Conservation (phyloP, 2,113 vertebrate species). For the Protobothrops flavoviridis region DNA sequence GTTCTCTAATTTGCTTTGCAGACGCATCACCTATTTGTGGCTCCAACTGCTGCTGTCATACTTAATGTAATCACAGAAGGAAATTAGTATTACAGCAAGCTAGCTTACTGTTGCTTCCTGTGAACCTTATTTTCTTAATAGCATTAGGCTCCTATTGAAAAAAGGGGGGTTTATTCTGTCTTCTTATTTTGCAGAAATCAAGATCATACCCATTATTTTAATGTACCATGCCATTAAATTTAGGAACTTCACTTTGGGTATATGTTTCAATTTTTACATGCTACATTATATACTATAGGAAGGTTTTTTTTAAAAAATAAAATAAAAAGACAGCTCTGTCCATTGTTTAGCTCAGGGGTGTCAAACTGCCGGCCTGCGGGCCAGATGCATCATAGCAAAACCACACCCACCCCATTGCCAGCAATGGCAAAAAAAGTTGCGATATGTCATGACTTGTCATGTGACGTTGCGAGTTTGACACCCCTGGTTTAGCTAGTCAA, state of each 20-base stretch:
- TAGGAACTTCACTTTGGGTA: neutral
- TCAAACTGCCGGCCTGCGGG: no score
- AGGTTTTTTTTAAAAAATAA: neutral
- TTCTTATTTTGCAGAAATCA: neutral
- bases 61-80: conserved; percentile 21
- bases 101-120: neutral
- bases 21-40: conserved; percentile 22
- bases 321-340: no score
- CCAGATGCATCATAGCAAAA: no score
- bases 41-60: conserved; percentile 13
- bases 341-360: neutral
- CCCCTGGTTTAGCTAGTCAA: no score
- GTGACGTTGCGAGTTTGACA: no score
- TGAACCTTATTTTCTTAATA: conserved; percentile 1
- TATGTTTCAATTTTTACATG: neutral
- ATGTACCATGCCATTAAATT: neutral
- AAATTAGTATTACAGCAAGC: conserved; percentile 16
- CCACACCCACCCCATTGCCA: no score
- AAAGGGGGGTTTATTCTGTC: conserved; percentile 20
- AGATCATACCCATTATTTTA: neutral
- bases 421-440: no score
- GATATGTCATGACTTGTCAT: no score
- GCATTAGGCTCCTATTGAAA: conserved; percentile 12
- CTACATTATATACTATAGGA: neutral
- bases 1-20: neutral